Base-by-base conservation (phyloP, 2,797 vertebrate species). In the Sebastes taczanowskii region DNA sequence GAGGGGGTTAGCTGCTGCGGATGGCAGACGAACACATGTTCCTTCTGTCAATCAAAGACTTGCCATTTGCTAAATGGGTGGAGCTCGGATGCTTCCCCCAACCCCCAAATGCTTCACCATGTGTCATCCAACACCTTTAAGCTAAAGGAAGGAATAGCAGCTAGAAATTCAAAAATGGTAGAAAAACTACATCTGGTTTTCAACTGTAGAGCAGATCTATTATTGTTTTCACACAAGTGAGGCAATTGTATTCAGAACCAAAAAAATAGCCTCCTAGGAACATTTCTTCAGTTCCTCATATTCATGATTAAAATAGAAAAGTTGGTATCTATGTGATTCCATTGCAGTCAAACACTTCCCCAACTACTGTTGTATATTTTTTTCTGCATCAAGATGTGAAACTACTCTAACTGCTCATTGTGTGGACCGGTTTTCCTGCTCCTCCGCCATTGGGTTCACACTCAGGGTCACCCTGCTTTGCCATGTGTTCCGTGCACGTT, bases 401-500 rank as follows among this genome's bases (percentile, higher is more conserved):
- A 55, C 16, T 69, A 29, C 64, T 62, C 20, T 56, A 32, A 82
- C 61, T 77, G 27, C 42, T 71, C 23, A 63, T 72, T 66, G 10
- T 58, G 38, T 23, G 38, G 56, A 3, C 16, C 3, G 2, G 20
- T 53, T 55, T 75, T 69, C 11, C 42, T 63, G 46, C 59, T 75
- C 78, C 62, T 71, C 68, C 62, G 81, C 86, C 86, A 86, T 87
- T 88, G 62, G 74, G 71, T 61, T 63, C 61, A 69, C 32, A 55
- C 11, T 83, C 73, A 81, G 89, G 88, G 86, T 94, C 92, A 94
- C 84, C 89, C 89, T 86, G 53, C 65, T 61, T 70, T 70, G 84
- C 93, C 94, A 95, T 90, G 94, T 95, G 95, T 91, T 95, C 74
- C 67, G n/a, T 69, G 18, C 67, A 75, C 60, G 29, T 67, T 46